Percentiles rank a stretch among this genome's conserved stretches.
Evolutionary conservation across 2,797 vertebrate genomes (phyloP).

Genomic region (Psittacula derbiana): DNA sequence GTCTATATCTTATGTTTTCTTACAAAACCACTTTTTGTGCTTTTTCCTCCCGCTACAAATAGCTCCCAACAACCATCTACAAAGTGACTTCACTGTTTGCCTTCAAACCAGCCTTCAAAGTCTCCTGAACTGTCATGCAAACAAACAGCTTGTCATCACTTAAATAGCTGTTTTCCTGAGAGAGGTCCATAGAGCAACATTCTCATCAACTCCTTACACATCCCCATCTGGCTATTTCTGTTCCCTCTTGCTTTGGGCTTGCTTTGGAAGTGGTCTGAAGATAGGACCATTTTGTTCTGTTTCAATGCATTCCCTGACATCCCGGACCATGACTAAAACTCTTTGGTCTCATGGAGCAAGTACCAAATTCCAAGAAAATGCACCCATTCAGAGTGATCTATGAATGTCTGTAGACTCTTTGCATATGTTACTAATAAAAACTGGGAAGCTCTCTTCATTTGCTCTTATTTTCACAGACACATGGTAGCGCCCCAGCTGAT

Average conservation of each 20-base stretch:
- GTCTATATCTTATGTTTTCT: not conserved
- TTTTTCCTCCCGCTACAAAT: not conserved
- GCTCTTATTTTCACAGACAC: not conserved
- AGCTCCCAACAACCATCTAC: not conserved
- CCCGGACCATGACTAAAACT: not conserved
- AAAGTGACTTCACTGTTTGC: conserved; percentile 16
- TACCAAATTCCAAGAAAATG: not conserved
- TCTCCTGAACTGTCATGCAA: not conserved
- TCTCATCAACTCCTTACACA: not conserved
- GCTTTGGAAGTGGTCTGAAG: not conserved
- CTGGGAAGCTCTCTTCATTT: not conserved
- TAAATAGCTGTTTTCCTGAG: not conserved
- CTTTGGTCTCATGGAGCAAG: not conserved
- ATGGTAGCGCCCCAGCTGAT: not conserved
- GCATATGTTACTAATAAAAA: not conserved
- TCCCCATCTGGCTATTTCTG: not conserved
- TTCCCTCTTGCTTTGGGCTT: not conserved
- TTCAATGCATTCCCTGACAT: not conserved
- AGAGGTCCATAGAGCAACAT: not conserved
- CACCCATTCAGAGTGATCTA: not conserved
- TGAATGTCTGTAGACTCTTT: not conserved
- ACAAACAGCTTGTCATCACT: conserved; percentile 37
- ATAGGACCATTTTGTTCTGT: not conserved
- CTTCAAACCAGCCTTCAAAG: conserved; percentile 12
- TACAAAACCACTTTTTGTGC: not conserved